phyloP scores from a whole-genome alignment of 2,113 vertebrate genomes.

The Hirundichthys speculiger region DNA sequence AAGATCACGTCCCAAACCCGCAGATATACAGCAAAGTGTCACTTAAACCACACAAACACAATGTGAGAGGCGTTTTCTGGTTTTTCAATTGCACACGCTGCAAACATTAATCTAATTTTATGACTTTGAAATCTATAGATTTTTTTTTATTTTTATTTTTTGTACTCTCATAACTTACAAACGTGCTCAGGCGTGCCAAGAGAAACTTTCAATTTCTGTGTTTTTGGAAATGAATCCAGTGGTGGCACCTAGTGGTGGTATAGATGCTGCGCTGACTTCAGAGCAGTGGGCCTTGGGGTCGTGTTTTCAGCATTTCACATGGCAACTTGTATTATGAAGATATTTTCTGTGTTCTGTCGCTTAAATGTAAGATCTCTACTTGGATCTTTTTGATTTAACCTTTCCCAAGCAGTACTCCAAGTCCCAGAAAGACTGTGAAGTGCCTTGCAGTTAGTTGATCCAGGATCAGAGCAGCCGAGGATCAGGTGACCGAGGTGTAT shows the following conservation, averaged over 20 bases:
- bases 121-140: neutral
- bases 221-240: constrained; percentile 50
- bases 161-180: neutral
- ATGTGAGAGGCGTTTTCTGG: neutral
- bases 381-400: too few relatives aligned
- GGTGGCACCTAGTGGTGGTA: constrained; percentile 77
- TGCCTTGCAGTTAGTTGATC: constrained; percentile 39
- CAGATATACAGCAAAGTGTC: constrained; percentile 5
- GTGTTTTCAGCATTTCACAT: neutral
- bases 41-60: constrained; percentile 24
- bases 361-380: neutral
- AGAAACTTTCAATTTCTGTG: neutral
- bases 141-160: neutral
- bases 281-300: neutral
- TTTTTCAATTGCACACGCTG: neutral
- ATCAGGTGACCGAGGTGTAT: constrained; percentile 75
- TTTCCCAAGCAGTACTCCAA: too few relatives aligned
- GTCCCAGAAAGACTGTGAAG: neutral
- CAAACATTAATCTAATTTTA: neutral
- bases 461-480: constrained; percentile 46
- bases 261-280: constrained; percentile 12
- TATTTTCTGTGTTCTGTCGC: neutral
- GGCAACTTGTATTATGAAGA: neutral
- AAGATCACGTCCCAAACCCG: constrained; percentile 47
- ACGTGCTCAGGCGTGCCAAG: neutral